A percentile compares a stretch with the other conserved stretches of the same genome.
These are phyloP conservation scores for Drosophila micromelanica DNA, from an alignment of 1,140 invertebrate genomes.

Conservation along the genomic window DNA sequence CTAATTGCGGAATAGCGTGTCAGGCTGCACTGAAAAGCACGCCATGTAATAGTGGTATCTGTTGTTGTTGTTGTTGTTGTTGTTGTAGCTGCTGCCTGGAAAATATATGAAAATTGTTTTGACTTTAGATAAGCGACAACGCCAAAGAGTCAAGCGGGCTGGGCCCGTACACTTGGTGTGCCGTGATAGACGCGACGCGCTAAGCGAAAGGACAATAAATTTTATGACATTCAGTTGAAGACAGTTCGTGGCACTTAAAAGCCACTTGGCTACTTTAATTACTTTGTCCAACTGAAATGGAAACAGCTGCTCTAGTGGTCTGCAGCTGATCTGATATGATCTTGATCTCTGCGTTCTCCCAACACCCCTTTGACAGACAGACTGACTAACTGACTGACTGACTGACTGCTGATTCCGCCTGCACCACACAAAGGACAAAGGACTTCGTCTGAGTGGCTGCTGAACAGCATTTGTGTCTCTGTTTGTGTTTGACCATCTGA, in stretches of 20 bases:
- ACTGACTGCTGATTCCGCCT: constrained; percentile 13
- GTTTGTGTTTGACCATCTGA: constrained; percentile 76
- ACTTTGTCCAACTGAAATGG: constrained; percentile 35
- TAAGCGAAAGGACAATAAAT: constrained; percentile 73
- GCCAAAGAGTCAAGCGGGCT: constrained; percentile 36
- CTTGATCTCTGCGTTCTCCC: constrained; percentile 1
- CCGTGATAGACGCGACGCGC: constrained; percentile 71
- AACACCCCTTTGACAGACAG: constrained; percentile 38
- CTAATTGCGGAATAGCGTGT: constrained; percentile 81
- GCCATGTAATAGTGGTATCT: constrained; percentile 15
- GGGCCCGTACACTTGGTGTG: constrained; percentile 33
- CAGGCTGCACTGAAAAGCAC: constrained; percentile 68
- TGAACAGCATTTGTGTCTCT: constrained; percentile 66
- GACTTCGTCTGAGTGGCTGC: constrained; percentile 23
- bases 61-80: constrained; percentile 12
- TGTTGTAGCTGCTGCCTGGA: constrained; percentile 30
- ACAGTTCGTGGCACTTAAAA: constrained; percentile 55
- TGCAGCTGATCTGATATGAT: constrained; percentile 30
- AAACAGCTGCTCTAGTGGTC: constrained; percentile 67
- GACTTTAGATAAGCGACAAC: constrained; percentile 83
- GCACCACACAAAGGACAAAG: constrained; percentile 13
- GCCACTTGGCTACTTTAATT: constrained; percentile 74
- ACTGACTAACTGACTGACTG: constrained; percentile 12
- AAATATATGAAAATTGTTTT: constrained; percentile 84
- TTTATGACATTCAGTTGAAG: constrained; percentile 75